Percentiles rank a stretch among this genome's conserved stretches.
phyloP scores from a whole-genome alignment of 2,888 invertebrate species.

The Holacanthella duospinosa region DNA sequence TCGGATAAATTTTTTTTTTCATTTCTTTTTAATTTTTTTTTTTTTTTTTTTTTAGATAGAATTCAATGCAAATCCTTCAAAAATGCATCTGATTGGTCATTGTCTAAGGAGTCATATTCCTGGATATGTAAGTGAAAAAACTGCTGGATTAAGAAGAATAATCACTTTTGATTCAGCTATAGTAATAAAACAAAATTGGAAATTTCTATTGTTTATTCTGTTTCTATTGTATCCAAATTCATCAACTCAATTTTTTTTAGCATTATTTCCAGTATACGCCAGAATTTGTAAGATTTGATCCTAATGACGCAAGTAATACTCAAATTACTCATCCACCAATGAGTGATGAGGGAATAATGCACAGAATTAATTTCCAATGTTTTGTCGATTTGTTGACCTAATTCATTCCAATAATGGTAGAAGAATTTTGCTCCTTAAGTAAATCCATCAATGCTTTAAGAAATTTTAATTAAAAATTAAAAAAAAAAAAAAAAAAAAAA shows the following conservation, averaged over 20 bases:
- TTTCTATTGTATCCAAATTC: background rate
- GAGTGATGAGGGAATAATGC: background rate
- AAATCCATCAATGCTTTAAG: conserved; percentile 42
- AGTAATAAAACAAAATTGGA: background rate
- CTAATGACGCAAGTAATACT: conserved; percentile 55
- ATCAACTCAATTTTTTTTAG: conserved; percentile 2
- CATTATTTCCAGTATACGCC: conserved; percentile 83
- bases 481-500: background rate
- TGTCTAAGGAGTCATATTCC: conserved; percentile 80
- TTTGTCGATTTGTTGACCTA: conserved; percentile 62
- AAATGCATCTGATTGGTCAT: conserved; percentile 78
- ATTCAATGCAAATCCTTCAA: conserved; percentile 56
- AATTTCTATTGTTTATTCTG: background rate
- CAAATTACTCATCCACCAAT: background rate
- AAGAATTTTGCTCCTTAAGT: conserved; percentile 73
- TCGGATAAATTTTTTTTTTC: background rate
- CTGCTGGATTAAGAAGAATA: conserved; percentile 58
- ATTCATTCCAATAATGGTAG: conserved; percentile 83
- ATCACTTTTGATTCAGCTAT: conserved; percentile 42
- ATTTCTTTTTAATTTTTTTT: background rate
- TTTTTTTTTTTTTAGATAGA: conserved; percentile 50
- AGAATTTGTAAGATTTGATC: conserved; percentile 65
- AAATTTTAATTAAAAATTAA: background rate
- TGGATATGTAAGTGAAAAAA: conserved; percentile 70
- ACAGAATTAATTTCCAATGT: background rate